phyloP scores from a whole-genome alignment of 2,888 invertebrate genomes.

The Vandiemenella viatica region DNA sequence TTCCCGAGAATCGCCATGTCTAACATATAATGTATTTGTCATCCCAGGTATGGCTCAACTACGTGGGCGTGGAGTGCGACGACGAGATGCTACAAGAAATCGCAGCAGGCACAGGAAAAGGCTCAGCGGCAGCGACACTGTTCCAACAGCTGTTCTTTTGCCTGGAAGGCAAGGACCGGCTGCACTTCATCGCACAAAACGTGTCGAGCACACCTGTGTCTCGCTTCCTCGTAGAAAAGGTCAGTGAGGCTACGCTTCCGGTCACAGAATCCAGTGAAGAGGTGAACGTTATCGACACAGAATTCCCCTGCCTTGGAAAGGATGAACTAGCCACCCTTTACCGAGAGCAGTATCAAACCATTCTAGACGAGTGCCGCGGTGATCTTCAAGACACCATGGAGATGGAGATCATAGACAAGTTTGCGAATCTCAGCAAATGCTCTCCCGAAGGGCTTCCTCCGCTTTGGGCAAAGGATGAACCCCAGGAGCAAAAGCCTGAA shows the following conservation, averaged over 20 bases:
- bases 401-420: not conserved
- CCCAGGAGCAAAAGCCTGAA: not conserved
- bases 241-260: constrained; percentile 19
- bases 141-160: constrained; percentile 46
- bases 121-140: constrained; percentile 36
- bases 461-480: not conserved
- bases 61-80: constrained; percentile 32
- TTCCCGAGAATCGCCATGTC: too few relatives aligned
- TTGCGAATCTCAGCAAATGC: not conserved
- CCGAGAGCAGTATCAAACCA: constrained; percentile 32
- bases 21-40: too few relatives aligned
- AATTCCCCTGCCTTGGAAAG: not conserved
- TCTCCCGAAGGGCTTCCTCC: not conserved
- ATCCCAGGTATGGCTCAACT: constrained; percentile 36
- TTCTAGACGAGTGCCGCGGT: constrained; percentile 29
- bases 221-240: constrained; percentile 21
- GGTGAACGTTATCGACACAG: constrained; percentile 4
- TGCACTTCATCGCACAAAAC: constrained; percentile 37
- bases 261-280: not conserved
- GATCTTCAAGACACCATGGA: not conserved
- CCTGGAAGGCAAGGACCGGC: constrained; percentile 40
- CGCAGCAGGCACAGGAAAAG: constrained; percentile 34
- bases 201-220: constrained; percentile 22
- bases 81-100: constrained; percentile 34
- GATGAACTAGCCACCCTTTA: constrained; percentile 35